Evolutionary conservation across 2,888 invertebrate genomes (phyloP), one percentile per base, ranked within the genome.

Genomic region (Epirrhoe alternata): DNA sequence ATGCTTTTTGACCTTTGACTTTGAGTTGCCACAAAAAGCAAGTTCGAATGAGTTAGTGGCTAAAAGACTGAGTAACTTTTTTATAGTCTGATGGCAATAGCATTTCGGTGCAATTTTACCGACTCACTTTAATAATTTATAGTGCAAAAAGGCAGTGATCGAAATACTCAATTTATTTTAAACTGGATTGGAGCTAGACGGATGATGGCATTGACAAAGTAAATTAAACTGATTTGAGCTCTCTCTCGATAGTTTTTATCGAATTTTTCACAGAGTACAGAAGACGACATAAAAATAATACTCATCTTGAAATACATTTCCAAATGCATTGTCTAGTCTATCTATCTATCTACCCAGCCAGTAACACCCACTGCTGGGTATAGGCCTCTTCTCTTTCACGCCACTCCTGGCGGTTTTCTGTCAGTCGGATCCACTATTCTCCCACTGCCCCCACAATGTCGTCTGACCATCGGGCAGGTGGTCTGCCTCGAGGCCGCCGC

Each of bases 121-220:
- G 12, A 16, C 47, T 24, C 24, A 24, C 31, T 6, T 31, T 47
- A 68, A 58, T 68, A 58, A 64, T 69, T 64, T 61, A 73, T 61
- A 50, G 49, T 65, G 70, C 63, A 76, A 76, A 78, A 74, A 63
- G 64, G 67, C 62, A 71, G 77, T 79, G 77, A 79, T 79, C 74
- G 77, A 80, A 79, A 73, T 59, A 72, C 72, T 72, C 74, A 74
- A 75, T 80, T 75, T 76, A 75, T 78, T 77, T 78, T 73, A 80
- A 80, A 77, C 79, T 70, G 66, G 57, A 33, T 53, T 63, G 76
- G 77, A 81, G 77, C 79, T 76, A 83, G 83, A 85, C 80, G 77
- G 80, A 86, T 86, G 77, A 71, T 68, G 70, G 77, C 74, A 83
- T 79, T 80, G 86, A 80, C 77, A 74, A 78, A 76, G 71, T 80